Evolutionary conservation across 2,888 invertebrate species (phyloP).

Genomic region (Drosophila cognata): DNA sequence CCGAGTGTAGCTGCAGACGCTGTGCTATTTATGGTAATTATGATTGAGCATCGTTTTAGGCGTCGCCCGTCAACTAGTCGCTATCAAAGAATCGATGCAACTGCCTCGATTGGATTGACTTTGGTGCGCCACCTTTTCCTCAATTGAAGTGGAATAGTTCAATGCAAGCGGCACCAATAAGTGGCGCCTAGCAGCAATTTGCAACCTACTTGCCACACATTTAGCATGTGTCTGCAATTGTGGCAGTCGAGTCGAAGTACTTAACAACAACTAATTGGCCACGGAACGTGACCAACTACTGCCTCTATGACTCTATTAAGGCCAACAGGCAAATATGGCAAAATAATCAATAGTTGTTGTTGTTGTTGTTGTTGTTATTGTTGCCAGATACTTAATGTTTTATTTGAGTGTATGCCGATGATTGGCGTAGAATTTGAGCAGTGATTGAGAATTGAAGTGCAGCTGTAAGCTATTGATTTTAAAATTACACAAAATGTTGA

Average conservation of each 20-base stretch:
- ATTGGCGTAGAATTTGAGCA: not conserved
- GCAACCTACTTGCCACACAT: constrained; percentile 22
- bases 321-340: not conserved
- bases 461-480: not conserved
- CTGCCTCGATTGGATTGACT: not conserved
- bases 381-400: not conserved
- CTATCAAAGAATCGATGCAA: constrained; percentile 2
- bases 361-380: not conserved
- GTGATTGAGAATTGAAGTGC: not conserved
- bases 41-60: constrained; percentile 7
- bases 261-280: constrained; percentile 21
- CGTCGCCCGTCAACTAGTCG: constrained; percentile 17
- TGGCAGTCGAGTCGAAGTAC: not conserved
- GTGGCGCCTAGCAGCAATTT: constrained; percentile 36
- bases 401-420: not conserved
- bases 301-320: not conserved
- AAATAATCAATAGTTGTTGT: not conserved
- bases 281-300: constrained; percentile 12
- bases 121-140: not conserved
- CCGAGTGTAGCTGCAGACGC: not conserved
- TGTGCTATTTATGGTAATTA: constrained; percentile 4
- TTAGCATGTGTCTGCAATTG: constrained; percentile 24
- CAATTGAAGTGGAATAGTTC: not conserved
- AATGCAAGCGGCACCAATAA: not conserved
- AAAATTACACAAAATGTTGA: too few relatives aligned